A percentile compares a stretch with the other conserved stretches of the same genome.
Conservation (phyloP, 2,797 vertebrate genomes). For the Myoxocephalus aenaeus region DNA sequence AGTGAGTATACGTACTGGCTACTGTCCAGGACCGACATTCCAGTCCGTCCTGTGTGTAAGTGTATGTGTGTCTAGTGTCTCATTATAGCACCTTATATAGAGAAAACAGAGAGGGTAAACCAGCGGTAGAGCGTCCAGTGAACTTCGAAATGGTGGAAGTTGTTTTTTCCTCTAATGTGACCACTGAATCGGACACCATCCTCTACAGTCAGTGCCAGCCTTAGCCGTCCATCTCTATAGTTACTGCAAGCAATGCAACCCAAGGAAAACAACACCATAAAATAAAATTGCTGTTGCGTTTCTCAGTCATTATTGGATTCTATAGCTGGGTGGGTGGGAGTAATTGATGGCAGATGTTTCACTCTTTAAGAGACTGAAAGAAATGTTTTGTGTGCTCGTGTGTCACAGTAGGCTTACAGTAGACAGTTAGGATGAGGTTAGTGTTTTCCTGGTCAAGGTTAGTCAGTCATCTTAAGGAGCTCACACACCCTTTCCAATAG, state of each 20-base stretch:
- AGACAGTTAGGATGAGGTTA: conserved; percentile 63
- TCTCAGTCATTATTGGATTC: conserved; percentile 74
- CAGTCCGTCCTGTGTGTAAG: conserved; percentile 52
- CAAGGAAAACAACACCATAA: conserved; percentile 77
- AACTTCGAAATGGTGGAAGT: conserved; percentile 21
- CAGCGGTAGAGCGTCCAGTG: conserved; percentile 14
- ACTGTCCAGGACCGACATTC: conserved; percentile 60
- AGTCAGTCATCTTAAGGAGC: conserved; percentile 54
- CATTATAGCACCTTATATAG: conserved; percentile 63
- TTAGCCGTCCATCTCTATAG: conserved; percentile 66
- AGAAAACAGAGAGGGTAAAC: conserved; percentile 30
- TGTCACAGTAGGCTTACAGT: conserved; percentile 55
- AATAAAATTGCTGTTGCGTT: conserved; percentile 68
- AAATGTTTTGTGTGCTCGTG: conserved; percentile 63
- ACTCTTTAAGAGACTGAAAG: conserved; percentile 62
- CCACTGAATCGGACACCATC: conserved; percentile 21
- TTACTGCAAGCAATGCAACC: conserved; percentile 61
- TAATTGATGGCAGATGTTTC: conserved; percentile 78
- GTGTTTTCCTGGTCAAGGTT: conserved; percentile 61
- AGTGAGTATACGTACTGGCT: conserved; percentile 66
- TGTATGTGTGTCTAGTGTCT: conserved; percentile 27
- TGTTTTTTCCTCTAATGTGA: conserved; percentile 7
- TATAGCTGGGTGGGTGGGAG: conserved; percentile 72
- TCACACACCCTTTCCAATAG: conserved; percentile 40
- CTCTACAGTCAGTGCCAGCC: conserved; percentile 25